These are phyloP conservation scores for Gambusia yucatana DNA, from an alignment of 2,797 vertebrate genomes.

Conservation along the genomic window DNA sequence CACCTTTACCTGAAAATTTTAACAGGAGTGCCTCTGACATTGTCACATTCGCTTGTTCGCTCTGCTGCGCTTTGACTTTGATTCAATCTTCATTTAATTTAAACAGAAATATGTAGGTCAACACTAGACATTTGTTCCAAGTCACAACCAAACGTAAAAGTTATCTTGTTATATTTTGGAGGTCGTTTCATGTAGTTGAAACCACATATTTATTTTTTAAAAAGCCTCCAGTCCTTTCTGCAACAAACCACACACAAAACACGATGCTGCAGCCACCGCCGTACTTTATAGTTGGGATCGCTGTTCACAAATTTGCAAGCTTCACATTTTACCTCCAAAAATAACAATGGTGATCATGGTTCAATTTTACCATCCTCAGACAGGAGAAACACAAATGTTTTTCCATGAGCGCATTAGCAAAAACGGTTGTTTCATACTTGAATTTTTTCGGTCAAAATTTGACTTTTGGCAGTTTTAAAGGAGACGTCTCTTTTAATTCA, in stretches of 20 bases:
- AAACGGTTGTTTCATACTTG: slow-evolving; percentile 44
- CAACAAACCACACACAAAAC: neutral
- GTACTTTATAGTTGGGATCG: neutral
- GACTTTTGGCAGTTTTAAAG: slow-evolving; percentile 24
- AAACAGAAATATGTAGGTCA: slow-evolving; percentile 23
- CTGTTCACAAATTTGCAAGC: neutral
- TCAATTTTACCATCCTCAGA: neutral
- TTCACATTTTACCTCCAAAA: neutral
- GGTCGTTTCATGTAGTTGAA: neutral
- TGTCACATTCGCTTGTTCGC: slow-evolving; percentile 29
- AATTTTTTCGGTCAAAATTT: slow-evolving; percentile 11
- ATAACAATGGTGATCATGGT: neutral
- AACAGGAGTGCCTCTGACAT: slow-evolving; percentile 65
- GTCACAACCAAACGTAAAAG: neutral
- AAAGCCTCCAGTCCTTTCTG: neutral
- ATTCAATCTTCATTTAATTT: slow-evolving; percentile 11
- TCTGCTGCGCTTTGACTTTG: slow-evolving; percentile 36
- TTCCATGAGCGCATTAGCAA: neutral
- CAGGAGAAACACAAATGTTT: neutral
- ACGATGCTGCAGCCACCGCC: neutral
- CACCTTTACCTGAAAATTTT: slow-evolving; percentile 54
- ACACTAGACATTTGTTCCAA: neutral
- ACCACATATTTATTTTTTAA: neutral
- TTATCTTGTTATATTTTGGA: neutral
- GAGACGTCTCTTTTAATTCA: neutral